Evolutionary conservation across 2,888 invertebrate species (phyloP).

Genomic region (Hirtodrosophila alboralis): DNA sequence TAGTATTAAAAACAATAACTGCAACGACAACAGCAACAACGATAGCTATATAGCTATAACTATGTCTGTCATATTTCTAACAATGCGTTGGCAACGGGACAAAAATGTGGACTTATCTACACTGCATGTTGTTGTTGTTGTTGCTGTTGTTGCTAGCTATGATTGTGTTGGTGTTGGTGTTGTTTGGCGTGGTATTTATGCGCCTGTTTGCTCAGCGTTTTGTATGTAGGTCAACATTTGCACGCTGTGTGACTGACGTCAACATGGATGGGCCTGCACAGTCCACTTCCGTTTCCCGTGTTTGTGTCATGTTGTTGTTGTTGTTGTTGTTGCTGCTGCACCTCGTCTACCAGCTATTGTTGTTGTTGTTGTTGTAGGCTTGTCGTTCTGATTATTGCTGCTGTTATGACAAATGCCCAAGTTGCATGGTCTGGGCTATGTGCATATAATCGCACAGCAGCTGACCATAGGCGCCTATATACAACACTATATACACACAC

Average conservation of each 20-base stretch:
- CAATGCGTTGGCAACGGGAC: conserved; percentile 70
- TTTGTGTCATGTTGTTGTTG: conserved; percentile 28
- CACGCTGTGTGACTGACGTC: conserved; percentile 76
- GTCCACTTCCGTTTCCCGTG: conserved; percentile 72
- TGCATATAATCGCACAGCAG: conserved; percentile 38
- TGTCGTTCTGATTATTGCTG: conserved; percentile 67
- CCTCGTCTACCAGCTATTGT: conserved; percentile 37
- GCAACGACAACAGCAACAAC: conserved; percentile 15
- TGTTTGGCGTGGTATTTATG: conserved; percentile 72
- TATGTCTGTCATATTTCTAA: conserved; percentile 63
- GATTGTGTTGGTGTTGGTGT: conserved; percentile 31
- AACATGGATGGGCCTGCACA: conserved; percentile 68
- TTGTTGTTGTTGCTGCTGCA: conserved; percentile 47
- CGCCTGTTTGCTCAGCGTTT: conserved; percentile 75
- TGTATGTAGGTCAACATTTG: conserved; percentile 79
- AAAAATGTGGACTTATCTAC: conserved; percentile 63
- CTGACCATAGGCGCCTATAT: conserved; percentile 56
- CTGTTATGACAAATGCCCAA: conserved; percentile 66
- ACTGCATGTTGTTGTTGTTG: conserved; percentile 36
- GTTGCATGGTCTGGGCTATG: conserved; percentile 31
- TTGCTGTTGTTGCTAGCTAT: conserved; percentile 23
- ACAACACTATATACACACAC: conserved; percentile 21
- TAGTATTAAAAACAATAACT: conserved; percentile 70
- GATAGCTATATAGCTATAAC: conserved; percentile 28
- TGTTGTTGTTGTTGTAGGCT: conserved; percentile 45